Percentiles rank a stretch among this genome's conserved stretches.
phyloP scores from a whole-genome alignment of 2,113 vertebrate species.

The Oplegnathus fasciatus region DNA sequence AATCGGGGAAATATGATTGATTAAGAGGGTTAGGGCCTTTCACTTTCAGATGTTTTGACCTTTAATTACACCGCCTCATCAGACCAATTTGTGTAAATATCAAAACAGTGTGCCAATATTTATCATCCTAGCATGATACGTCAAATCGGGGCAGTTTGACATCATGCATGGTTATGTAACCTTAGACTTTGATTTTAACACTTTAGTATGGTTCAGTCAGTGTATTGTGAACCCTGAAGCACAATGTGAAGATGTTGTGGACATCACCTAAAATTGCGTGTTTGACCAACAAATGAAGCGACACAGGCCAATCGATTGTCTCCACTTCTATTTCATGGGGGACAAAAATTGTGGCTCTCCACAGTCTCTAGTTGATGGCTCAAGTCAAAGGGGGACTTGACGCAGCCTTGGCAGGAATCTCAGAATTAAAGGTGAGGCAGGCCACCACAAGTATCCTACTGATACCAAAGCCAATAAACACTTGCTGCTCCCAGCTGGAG shows the following conservation, averaged over 20 bases:
- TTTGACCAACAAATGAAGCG: neutral
- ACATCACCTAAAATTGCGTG: neutral
- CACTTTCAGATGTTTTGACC: slow-evolving; percentile 17
- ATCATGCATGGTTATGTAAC: neutral
- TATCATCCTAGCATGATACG: neutral
- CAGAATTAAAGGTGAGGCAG: slow-evolving; percentile 56
- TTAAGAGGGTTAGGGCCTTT: slow-evolving; percentile 11
- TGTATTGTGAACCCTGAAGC: neutral
- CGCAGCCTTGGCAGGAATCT: slow-evolving; percentile 41
- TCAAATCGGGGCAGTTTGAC: neutral
- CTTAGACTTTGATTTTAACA: neutral
- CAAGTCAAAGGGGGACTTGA: slow-evolving; percentile 35
- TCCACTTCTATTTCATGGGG: neutral
- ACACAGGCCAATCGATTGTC: neutral
- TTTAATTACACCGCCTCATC: slow-evolving; percentile 46
- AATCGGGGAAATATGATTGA: slow-evolving; percentile 27
- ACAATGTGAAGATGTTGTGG: neutral
- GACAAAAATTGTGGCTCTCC: neutral
- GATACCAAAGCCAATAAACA: slow-evolving; percentile 75
- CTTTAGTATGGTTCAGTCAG: neutral
- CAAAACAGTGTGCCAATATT: slow-evolving; percentile 10
- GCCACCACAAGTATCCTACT: slow-evolving; percentile 61
- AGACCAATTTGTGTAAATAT: slow-evolving; percentile 44
- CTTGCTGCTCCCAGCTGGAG: slow-evolving; percentile 73
- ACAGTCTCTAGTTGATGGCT: slow-evolving; percentile 15